These are phyloP conservation scores for Leptinotarsa haldemani DNA, from an alignment of 2,888 invertebrate species.

Conservation along the genomic window DNA sequence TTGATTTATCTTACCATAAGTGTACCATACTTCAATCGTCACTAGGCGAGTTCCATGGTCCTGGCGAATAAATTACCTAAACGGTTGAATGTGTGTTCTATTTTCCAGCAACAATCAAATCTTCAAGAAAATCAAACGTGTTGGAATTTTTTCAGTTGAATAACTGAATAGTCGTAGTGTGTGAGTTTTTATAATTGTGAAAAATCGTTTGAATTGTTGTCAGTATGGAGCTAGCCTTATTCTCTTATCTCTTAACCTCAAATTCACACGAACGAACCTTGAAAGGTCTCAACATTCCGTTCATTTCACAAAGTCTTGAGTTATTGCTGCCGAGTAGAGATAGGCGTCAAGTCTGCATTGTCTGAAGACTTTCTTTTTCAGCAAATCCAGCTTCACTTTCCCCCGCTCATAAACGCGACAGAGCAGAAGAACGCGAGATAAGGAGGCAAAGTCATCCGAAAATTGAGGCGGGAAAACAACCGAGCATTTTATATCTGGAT, in stretches of 20 bases:
- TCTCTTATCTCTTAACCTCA: not conserved
- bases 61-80: too few relatives aligned
- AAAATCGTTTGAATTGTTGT: not conserved
- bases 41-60: too few relatives aligned
- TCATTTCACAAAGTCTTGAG: constrained; percentile 1
- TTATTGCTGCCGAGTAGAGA: constrained; percentile 10
- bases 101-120: too few relatives aligned
- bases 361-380: constrained; percentile 15
- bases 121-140: too few relatives aligned
- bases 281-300: not conserved
- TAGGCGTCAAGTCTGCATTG: constrained; percentile 4
- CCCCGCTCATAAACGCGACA: constrained; percentile 35
- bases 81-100: too few relatives aligned
- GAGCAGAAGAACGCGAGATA: constrained; percentile 42
- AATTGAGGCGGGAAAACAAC: constrained; percentile 52
- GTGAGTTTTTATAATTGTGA: not conserved
- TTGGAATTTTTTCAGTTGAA: too few relatives aligned
- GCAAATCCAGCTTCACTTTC: constrained; percentile 26
- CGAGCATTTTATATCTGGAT: constrained; percentile 60
- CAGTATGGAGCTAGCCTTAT: not conserved
- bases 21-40: too few relatives aligned
- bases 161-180: too few relatives aligned
- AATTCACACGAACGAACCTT: not conserved
- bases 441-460: constrained; percentile 42
- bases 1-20: too few relatives aligned